Conservation (phyloP, 1,140 invertebrate species). For the Megathymus violae region DNA sequence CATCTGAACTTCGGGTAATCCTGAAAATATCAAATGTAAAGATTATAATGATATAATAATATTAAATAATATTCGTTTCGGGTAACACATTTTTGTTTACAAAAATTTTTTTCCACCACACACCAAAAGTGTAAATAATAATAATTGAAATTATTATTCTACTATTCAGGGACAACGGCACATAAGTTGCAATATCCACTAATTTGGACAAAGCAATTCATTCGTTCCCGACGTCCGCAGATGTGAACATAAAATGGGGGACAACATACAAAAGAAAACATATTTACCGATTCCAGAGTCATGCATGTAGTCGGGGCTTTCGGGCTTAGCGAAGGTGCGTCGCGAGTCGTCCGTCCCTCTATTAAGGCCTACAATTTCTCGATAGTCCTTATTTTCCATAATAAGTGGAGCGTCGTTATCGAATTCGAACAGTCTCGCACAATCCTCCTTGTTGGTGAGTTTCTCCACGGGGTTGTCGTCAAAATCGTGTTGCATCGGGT, state of each 20-base stretch:
- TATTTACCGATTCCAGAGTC: conserved; percentile 80
- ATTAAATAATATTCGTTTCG: too few species aligned
- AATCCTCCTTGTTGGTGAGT: conserved; percentile 77
- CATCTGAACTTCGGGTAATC: conserved; percentile 75
- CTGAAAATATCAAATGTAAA: conserved; percentile 46
- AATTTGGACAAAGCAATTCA: too few species aligned
- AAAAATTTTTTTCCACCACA: too few species aligned
- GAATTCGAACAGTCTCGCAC: conserved; percentile 80
- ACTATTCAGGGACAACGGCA: too few species aligned
- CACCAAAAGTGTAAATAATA: too few species aligned
- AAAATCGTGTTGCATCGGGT: conserved; percentile 58
- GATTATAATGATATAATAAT: too few species aligned
- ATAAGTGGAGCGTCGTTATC: conserved; percentile 76
- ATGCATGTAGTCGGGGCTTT: conserved; percentile 82
- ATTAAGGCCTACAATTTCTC: conserved; percentile 72
- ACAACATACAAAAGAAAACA: too few species aligned
- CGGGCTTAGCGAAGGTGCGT: conserved; percentile 74
- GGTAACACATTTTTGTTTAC: too few species aligned
- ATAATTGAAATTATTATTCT: too few species aligned
- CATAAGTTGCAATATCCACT: too few species aligned
- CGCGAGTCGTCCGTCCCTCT: conserved; percentile 73
- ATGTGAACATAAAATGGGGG: too few species aligned
- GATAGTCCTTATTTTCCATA: conserved; percentile 75
- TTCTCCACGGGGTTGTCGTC: conserved; percentile 78
- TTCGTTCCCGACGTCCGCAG: too few species aligned